Percentiles rank a stretch among this genome's conserved stretches.
phyloP scores from a whole-genome alignment of 2,888 invertebrate genomes.

The Eilema griseolum region DNA sequence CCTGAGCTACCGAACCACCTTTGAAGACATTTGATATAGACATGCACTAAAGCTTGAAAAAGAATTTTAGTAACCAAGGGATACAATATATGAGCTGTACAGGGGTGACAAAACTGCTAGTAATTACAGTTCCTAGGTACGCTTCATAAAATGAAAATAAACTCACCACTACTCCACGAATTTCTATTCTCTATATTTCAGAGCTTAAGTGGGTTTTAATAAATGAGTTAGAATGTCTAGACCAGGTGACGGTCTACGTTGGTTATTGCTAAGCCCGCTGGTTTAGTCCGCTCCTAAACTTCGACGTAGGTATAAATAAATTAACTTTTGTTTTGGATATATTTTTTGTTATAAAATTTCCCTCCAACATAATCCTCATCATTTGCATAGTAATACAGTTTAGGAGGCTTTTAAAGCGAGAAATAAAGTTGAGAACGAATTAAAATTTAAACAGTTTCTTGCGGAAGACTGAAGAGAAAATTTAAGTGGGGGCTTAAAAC shows the following conservation, averaged over 20 bases:
- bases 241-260: slow-evolving; percentile 49
- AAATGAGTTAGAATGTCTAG: slow-evolving; percentile 81
- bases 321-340: slow-evolving; percentile 10
- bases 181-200: slow-evolving; percentile 49
- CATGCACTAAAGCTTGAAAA: too few relatives aligned
- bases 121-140: too few relatives aligned
- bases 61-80: too few relatives aligned
- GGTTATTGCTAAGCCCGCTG: slow-evolving; percentile 42
- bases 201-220: slow-evolving; percentile 72
- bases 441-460: not conserved
- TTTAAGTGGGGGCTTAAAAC: not conserved
- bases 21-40: too few relatives aligned
- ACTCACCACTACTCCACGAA: slow-evolving; percentile 51
- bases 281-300: slow-evolving; percentile 3
- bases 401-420: slow-evolving; percentile 7
- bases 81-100: too few relatives aligned
- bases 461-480: not conserved
- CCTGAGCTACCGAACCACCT: too few relatives aligned
- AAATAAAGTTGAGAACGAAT: slow-evolving; percentile 3
- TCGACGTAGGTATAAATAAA: slow-evolving; percentile 10
- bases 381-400: slow-evolving; percentile 18
- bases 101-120: too few relatives aligned
- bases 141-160: too few relatives aligned
- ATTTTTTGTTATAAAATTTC: slow-evolving; percentile 16
- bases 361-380: slow-evolving; percentile 9